phyloP scores from a whole-genome alignment of 1,140 invertebrate genomes.

The Drosophila pectinifera region DNA sequence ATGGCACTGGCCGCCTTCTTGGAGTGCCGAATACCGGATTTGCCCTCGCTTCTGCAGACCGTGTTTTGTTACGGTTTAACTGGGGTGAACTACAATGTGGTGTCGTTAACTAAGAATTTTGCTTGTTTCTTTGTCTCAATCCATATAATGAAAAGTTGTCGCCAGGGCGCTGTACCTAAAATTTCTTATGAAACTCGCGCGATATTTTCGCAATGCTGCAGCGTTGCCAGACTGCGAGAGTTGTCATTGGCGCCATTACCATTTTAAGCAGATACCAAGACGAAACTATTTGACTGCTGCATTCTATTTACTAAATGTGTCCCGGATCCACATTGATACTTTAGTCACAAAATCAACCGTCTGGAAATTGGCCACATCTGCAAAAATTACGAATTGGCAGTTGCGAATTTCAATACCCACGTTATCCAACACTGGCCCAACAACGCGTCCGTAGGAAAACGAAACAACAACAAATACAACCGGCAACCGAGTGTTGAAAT shows the following conservation, averaged over 20 bases:
- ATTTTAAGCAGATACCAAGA: background rate
- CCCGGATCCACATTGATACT: background rate
- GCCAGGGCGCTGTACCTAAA: background rate
- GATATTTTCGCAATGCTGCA: slow-evolving; percentile 25
- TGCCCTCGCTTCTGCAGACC: background rate
- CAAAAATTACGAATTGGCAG: background rate
- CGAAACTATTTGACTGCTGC: background rate
- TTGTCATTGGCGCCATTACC: background rate
- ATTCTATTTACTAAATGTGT: too few relatives aligned
- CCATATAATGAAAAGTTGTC: background rate
- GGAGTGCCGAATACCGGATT: background rate
- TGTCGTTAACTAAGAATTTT: rapidly evolving
- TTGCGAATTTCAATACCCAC: background rate
- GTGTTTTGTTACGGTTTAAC: background rate
- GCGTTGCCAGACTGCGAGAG: slow-evolving; percentile 9
- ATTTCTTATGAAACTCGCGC: slow-evolving; percentile 40
- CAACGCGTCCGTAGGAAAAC: background rate
- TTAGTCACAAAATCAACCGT: too few relatives aligned
- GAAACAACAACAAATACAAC: background rate
- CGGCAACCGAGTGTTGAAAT: slow-evolving; percentile 18
- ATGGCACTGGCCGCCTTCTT: slow-evolving; percentile 1
- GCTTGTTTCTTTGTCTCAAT: too few relatives aligned
- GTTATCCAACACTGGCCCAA: background rate
- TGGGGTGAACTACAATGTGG: background rate
- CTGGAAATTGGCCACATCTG: background rate